Evolutionary conservation across 2,113 vertebrate genomes (phyloP).

Genomic region (Paraplagusia blochii): DNA sequence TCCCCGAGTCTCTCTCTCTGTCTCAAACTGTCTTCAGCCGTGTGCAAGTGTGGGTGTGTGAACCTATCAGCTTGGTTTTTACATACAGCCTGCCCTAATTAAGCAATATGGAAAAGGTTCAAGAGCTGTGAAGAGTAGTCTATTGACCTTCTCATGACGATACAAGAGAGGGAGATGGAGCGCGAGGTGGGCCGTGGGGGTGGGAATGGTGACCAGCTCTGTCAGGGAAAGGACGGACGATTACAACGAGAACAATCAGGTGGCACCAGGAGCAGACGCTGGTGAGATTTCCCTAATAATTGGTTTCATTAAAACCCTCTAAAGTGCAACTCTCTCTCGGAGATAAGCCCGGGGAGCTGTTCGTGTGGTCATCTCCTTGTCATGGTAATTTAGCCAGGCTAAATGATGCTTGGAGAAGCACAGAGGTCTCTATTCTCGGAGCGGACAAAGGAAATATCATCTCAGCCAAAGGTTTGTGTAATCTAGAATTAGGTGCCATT

Average conservation of each 20-base stretch:
- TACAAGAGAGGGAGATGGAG: conserved; percentile 52
- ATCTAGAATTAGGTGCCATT: conserved; percentile 69
- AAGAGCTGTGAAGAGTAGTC: conserved; percentile 70
- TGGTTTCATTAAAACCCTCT: conserved; percentile 74
- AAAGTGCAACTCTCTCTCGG: conserved; percentile 63
- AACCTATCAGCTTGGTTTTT: conserved; percentile 50
- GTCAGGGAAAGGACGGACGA: conserved; percentile 60
- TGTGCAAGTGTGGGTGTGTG: conserved; percentile 6
- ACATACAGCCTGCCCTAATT: conserved; percentile 75
- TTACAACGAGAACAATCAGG: conserved; percentile 68
- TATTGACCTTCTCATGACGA: conserved; percentile 75
- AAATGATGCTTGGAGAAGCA: conserved; percentile 71
- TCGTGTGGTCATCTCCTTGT: conserved; percentile 62
- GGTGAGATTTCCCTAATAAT: conserved; percentile 69
- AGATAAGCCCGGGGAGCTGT: conserved; percentile 64
- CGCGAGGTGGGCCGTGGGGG: conserved; percentile 30
- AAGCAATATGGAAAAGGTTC: conserved; percentile 78
- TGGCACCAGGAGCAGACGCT: conserved; percentile 55
- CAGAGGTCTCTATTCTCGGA: conserved; percentile 62
- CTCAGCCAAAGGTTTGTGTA: conserved; percentile 65
- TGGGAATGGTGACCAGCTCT: conserved; percentile 41
- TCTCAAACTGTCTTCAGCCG: conserved; percentile 11
- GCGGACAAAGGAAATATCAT: conserved; percentile 70
- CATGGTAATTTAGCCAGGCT: conserved; percentile 72
- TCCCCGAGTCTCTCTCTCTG: too few species aligned